These are phyloP conservation scores for Brachyptera risi DNA, from an alignment of 2,888 invertebrate species.

Conservation along the genomic window DNA sequence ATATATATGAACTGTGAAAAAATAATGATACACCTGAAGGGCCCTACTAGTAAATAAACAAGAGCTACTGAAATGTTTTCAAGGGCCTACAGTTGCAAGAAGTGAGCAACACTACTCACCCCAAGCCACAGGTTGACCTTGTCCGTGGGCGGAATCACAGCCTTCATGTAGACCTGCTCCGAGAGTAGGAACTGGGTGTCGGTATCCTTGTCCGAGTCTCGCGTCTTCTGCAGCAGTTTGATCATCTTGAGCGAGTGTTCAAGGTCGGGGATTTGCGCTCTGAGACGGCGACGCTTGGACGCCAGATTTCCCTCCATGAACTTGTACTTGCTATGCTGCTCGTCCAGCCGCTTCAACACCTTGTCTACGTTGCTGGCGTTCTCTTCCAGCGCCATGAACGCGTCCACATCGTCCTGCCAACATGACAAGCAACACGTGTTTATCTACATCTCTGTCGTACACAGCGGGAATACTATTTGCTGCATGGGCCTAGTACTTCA, in stretches of 20 bases:
- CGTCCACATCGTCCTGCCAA: slow-evolving; percentile 88
- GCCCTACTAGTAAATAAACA: no score
- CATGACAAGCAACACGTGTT: no score
- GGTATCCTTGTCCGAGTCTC: slow-evolving; percentile 60
- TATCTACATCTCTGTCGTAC: no score
- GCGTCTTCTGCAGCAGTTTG: slow-evolving; percentile 76
- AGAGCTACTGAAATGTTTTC: no score
- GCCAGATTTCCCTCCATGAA: slow-evolving; percentile 93
- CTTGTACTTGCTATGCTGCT: slow-evolving; percentile 93
- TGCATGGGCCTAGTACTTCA: no score
- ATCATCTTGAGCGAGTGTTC: slow-evolving; percentile 89
- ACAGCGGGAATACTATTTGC: no score
- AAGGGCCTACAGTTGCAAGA: no score
- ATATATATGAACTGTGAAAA: no score
- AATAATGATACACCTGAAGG: no score
- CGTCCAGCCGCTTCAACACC: slow-evolving; percentile 82
- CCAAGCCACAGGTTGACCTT: slow-evolving; percentile 70
- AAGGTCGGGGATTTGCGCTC: slow-evolving; percentile 91
- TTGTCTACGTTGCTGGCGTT: slow-evolving; percentile 79
- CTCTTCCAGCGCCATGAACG: slow-evolving; percentile 80
- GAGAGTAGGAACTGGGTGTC: slow-evolving; percentile 89
- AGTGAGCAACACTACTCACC: no score
- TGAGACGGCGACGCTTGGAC: slow-evolving; percentile 79
- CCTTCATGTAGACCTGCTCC: slow-evolving; percentile 86
- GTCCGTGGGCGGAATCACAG: slow-evolving; percentile 82